phyloP scores from a whole-genome alignment of 2,113 vertebrate genomes.

The Rhadina sibilatrix region DNA sequence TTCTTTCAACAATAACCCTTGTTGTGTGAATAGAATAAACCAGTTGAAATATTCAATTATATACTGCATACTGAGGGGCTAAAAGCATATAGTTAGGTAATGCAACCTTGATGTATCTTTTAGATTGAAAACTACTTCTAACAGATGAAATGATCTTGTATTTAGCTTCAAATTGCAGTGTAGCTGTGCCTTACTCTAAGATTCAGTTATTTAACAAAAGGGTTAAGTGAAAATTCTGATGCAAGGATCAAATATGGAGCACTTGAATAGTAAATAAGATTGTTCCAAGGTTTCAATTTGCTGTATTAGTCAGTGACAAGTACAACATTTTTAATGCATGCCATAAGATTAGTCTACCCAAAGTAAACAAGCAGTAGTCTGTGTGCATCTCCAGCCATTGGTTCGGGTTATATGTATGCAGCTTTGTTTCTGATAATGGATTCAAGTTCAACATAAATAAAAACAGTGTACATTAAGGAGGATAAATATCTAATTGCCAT shows the following conservation, averaged over 20 bases:
- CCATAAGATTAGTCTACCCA: slow-evolving; percentile 65
- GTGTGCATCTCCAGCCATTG: slow-evolving; percentile 59
- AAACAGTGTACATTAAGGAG: slow-evolving; percentile 67
- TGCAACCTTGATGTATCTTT: background rate
- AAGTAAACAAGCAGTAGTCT: slow-evolving; percentile 71
- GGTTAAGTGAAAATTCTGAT: slow-evolving; percentile 38
- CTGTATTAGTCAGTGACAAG: slow-evolving; percentile 68
- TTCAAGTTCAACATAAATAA: slow-evolving; percentile 71
- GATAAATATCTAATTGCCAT: slow-evolving; percentile 73
- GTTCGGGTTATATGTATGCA: slow-evolving; percentile 48
- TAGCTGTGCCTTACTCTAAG: background rate
- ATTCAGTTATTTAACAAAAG: background rate
- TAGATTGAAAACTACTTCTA: background rate
- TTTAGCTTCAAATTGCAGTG: background rate
- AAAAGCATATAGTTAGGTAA: background rate
- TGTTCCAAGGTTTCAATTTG: slow-evolving; percentile 55
- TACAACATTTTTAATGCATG: slow-evolving; percentile 70
- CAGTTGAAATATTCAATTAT: slow-evolving; percentile 30
- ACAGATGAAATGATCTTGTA: background rate
- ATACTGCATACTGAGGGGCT: background rate
- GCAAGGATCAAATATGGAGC: background rate
- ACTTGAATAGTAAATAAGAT: slow-evolving; percentile 13
- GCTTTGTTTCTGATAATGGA: slow-evolving; percentile 77
- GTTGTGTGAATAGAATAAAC: slow-evolving; percentile 2
- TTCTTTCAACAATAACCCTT: background rate